Evolutionary conservation across 2,888 invertebrate species (phyloP), one percentile per base, ranked within the genome.

Genomic region (Volucella inflata): DNA sequence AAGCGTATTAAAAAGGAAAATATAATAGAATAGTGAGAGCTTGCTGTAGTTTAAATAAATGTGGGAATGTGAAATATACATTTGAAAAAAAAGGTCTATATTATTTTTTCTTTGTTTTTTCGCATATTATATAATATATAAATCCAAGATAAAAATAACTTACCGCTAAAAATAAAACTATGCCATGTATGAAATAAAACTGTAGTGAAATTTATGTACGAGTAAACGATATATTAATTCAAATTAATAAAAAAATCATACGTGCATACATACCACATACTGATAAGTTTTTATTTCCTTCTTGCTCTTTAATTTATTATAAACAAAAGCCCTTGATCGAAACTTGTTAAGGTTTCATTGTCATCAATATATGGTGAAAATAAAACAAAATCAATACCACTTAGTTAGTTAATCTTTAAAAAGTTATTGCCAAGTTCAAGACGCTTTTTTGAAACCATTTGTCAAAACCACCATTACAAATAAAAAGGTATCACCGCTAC

Each of bases 381-480:
- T 11, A 21, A 40, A 17, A 53, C 40, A 71, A 78, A 78, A 82
- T 83, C 82, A 72, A 83, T 83, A 55, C 9, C 44, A 42, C 44
- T 16, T n/a, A 59, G 42, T 10, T 17, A 53, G 40, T 59, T 71
- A 4, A 53, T 2, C 50, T 46, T n/a, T 57, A 17, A 51, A 36
- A 67, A 53, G 40, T 62, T 55, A 67, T 67, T 77, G 77, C 16
- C 82, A 83, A 83, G 82, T 77, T 83, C 78, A 72, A 78, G 81
- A 42, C 10, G 44, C 11, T 21, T 2, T 72, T 9, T 2, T 48
- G 11, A 17, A 21, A 42, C 11, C 38, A 12, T 50, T 38, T 50
- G 12, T 59, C n/a, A 51, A 30, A 11, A 16, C 6, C 50, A 46
- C 16, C 38, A 1, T 38, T 12, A 38, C 16, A 50, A 12, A 11